phyloP scores from a whole-genome alignment of 2,113 vertebrate species.

The Holacanthus passer region DNA sequence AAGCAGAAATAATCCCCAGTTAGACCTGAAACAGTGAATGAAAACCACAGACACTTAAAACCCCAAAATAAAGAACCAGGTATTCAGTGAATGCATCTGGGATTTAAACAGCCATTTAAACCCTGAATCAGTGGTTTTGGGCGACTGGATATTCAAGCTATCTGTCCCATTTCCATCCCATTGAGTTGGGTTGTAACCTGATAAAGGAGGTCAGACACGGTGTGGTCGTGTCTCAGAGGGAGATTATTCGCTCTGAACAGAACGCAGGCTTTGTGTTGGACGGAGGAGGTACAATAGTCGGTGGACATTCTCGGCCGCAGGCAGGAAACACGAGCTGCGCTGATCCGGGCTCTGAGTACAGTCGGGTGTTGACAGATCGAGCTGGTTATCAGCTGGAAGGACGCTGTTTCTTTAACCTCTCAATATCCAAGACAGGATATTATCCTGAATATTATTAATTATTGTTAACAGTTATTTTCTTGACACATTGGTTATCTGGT shows the following conservation, averaged over 20 bases:
- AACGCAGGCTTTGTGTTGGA: conserved; percentile 71
- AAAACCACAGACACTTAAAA: neutral
- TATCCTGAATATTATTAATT: neutral
- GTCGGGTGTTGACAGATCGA: conserved; percentile 27
- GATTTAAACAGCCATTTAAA: conserved; percentile 24
- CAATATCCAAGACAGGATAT: neutral
- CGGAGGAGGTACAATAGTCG: conserved; percentile 51
- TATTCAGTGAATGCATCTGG: neutral
- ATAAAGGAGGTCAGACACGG: conserved; percentile 63
- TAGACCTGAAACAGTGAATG: neutral
- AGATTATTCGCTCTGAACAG: conserved; percentile 45
- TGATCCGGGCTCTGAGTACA: neutral
- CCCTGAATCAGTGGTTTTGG: conserved; percentile 4
- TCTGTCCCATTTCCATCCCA: conserved; percentile 59
- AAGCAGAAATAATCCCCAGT: neutral
- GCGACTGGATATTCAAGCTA: conserved; percentile 47
- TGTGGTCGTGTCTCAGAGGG: conserved; percentile 55
- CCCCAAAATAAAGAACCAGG: neutral
- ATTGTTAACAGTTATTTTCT: neutral
- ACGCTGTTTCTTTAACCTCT: neutral
- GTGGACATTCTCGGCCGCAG: conserved; percentile 49
- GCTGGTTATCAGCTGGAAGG: conserved; percentile 21
- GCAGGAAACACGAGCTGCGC: conserved; percentile 69
- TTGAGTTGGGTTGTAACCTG: conserved; percentile 71
- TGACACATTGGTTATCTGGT: neutral